Evolutionary conservation across 1,140 invertebrate species (phyloP).

Genomic region (Phortica variegata): DNA sequence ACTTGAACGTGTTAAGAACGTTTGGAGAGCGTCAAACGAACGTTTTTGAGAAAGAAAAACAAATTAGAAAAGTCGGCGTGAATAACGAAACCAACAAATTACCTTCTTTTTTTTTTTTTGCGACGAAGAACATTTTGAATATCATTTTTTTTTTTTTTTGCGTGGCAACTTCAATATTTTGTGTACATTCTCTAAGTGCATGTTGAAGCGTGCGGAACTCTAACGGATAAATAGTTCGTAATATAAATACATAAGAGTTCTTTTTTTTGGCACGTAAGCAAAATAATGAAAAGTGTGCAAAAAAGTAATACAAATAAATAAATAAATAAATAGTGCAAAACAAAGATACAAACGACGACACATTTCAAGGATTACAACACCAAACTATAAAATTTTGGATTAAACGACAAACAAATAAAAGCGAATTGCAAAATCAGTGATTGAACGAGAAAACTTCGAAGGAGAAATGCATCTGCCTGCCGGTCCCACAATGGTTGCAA

Average conservation of each 20-base stretch:
- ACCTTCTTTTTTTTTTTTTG: too few species aligned
- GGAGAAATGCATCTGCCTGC: slow-evolving; percentile 48
- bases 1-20: slow-evolving; percentile 56
- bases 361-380: slow-evolving; percentile 23
- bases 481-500: slow-evolving; percentile 51
- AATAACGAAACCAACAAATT: too few species aligned
- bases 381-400: slow-evolving; percentile 11
- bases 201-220: too few species aligned
- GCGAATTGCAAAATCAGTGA: neutral
- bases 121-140: too few species aligned
- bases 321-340: neutral
- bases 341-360: slow-evolving; percentile 1
- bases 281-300: slow-evolving; percentile 9
- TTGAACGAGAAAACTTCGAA: too few species aligned
- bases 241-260: neutral
- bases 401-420: slow-evolving; percentile 16
- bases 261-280: neutral
- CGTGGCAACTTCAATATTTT: too few species aligned
- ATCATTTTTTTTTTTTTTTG: too few species aligned
- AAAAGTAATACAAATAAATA: neutral
- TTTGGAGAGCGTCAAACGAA: slow-evolving; percentile 5
- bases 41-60: too few species aligned
- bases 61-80: too few species aligned
- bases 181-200: too few species aligned
- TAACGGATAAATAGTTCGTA: too few species aligned